A percentile compares a stretch with the other conserved stretches of the same genome.
Conservation (phyloP, 2,888 invertebrate genomes). For the Chesias legatella region DNA sequence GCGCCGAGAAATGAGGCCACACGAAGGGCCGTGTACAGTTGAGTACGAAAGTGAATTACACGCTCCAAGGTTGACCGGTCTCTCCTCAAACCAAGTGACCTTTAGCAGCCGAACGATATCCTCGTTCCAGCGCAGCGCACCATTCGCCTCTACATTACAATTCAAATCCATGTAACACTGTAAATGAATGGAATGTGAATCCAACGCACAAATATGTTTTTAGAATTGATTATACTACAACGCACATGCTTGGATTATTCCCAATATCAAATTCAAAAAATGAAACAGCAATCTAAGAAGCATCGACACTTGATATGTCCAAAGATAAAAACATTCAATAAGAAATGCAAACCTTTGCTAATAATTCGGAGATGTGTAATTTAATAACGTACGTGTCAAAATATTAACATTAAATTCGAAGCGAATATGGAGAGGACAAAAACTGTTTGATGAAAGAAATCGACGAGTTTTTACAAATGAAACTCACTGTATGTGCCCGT, state of each 20-base stretch:
- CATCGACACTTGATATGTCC: conserved; percentile 9
- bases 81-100: conserved; percentile 75
- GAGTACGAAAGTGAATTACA: conserved; percentile 74
- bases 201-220: too few relatives aligned
- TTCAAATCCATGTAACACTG: conserved; percentile 45
- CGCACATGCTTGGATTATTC: conserved; percentile 7
- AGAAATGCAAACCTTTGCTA: conserved; percentile 23
- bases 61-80: conserved; percentile 76
- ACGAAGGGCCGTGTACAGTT: conserved; percentile 63
- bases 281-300: conserved; percentile 2
- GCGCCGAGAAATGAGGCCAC: conserved; percentile 71
- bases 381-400: conserved; percentile 33
- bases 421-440: not conserved
- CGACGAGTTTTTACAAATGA: too few relatives aligned
- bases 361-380: conserved; percentile 31
- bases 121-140: conserved; percentile 72
- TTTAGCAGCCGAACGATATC: conserved; percentile 71
- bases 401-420: not conserved
- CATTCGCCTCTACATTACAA: conserved; percentile 52
- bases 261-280: conserved; percentile 29
- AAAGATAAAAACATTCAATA: conserved; percentile 33
- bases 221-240: too few relatives aligned
- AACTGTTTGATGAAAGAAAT: not conserved
- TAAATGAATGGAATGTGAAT: conserved; percentile 20
- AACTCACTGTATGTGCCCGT: too few relatives aligned